Evolutionary conservation across 2,113 vertebrate species (phyloP).

Genomic region (Megalops atlanticus): DNA sequence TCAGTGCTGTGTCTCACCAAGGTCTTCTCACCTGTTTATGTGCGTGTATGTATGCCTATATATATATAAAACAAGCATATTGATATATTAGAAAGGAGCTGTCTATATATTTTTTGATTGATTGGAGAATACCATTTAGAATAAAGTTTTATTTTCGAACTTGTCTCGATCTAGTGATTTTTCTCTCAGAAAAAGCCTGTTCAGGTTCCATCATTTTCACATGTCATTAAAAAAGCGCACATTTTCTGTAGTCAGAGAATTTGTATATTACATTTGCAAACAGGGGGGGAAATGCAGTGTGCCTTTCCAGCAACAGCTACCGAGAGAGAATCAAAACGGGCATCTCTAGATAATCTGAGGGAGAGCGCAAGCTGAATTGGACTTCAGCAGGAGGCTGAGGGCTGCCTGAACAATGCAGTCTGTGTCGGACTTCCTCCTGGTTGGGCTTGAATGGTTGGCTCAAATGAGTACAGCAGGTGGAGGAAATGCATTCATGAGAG

Average conservation of each 20-base stretch:
- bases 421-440: slow-evolving; percentile 42
- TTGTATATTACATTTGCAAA: neutral
- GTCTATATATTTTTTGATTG: slow-evolving; percentile 64
- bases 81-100: slow-evolving; percentile 46
- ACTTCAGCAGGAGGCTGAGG: neutral
- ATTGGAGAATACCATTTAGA: slow-evolving; percentile 51
- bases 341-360: neutral
- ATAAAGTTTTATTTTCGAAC: slow-evolving; percentile 66
- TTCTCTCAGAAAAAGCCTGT: neutral
- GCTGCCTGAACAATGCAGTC: slow-evolving; percentile 53
- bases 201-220: neutral
- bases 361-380: neutral
- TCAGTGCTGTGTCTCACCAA: slow-evolving; percentile 15
- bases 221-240: too few relatives aligned
- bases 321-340: neutral
- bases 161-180: slow-evolving; percentile 6
- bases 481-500: slow-evolving; percentile 56
- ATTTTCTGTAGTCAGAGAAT: neutral
- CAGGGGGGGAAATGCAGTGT: neutral
- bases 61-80: slow-evolving; percentile 41
- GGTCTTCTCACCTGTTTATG: neutral
- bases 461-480: slow-evolving; percentile 51
- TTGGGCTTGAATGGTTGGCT: slow-evolving; percentile 14
- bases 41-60: slow-evolving; percentile 18
- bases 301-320: neutral